phyloP scores from a whole-genome alignment of 2,888 invertebrate genomes.

The Perdita meconis region DNA sequence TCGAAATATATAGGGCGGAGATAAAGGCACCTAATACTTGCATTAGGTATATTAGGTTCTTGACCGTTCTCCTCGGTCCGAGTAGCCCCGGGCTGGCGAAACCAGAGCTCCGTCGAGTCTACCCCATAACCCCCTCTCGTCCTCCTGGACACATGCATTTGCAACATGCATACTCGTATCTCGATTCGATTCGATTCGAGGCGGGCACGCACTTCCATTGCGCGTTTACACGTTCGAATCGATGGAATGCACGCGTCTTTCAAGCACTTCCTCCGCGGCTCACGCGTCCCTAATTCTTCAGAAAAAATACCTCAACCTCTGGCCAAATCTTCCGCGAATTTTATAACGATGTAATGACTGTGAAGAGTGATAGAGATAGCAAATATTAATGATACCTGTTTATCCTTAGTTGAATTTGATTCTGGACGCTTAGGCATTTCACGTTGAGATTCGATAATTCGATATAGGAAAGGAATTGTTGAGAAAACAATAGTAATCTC shows the following conservation, averaged over 20 bases:
- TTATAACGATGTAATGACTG: background rate
- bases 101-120: conserved; percentile 73
- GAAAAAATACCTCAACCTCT: background rate
- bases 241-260: conserved; percentile 55
- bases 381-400: no score
- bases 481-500: no score
- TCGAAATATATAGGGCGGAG: conserved; percentile 55
- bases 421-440: no score
- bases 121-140: conserved; percentile 39
- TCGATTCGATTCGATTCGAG: conserved; percentile 43
- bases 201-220: conserved; percentile 58
- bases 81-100: conserved; percentile 75
- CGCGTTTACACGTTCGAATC: conserved; percentile 61
- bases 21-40: conserved; percentile 62
- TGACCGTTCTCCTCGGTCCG: conserved; percentile 70
- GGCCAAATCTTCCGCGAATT: background rate
- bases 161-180: conserved; percentile 44
- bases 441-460: no score
- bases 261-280: conserved; percentile 60
- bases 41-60: conserved; percentile 73
- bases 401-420: no score
- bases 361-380: background rate
- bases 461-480: no score
- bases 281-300: background rate
- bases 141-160: conserved; percentile 35